Percentiles rank a stretch among this genome's conserved stretches.
phyloP scores from a whole-genome alignment of 2,113 vertebrate species.

The Phalacrocorax pelagicus region DNA sequence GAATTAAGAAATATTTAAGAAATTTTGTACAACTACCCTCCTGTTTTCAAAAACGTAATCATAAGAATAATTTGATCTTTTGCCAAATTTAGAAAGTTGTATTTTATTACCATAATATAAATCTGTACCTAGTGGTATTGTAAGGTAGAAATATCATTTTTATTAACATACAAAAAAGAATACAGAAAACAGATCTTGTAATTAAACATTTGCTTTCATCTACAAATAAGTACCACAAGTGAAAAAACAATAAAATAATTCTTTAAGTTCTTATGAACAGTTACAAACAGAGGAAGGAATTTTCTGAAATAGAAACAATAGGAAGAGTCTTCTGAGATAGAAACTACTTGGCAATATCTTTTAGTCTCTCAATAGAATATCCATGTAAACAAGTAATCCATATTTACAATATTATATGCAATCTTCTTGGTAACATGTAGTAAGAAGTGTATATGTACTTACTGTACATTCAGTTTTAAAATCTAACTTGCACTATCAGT shows the following conservation, averaged over 20 bases:
- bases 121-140: neutral
- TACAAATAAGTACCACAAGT: neutral
- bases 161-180: constrained; percentile 64
- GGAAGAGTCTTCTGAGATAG: constrained; percentile 27
- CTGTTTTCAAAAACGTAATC: neutral
- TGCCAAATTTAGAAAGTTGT: neutral
- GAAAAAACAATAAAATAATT: constrained; percentile 39
- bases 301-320: neutral
- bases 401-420: constrained; percentile 36
- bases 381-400: neutral
- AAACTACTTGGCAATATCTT: constrained; percentile 42
- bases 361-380: constrained; percentile 3
- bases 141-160: constrained; percentile 61
- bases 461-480: constrained; percentile 1
- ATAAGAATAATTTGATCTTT: neutral
- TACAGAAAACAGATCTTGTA: constrained; percentile 45
- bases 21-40: neutral
- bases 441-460: neutral
- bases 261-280: constrained; percentile 18
- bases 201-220: constrained; percentile 33
- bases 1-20: neutral
- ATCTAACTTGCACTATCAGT: neutral
- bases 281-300: constrained; percentile 21
- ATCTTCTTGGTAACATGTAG: neutral
- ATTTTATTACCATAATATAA: neutral